Percentiles rank a stretch among this genome's conserved stretches.
Evolutionary conservation across 2,113 vertebrate genomes (phyloP).

Genomic region (Thermophis baileyi): DNA sequence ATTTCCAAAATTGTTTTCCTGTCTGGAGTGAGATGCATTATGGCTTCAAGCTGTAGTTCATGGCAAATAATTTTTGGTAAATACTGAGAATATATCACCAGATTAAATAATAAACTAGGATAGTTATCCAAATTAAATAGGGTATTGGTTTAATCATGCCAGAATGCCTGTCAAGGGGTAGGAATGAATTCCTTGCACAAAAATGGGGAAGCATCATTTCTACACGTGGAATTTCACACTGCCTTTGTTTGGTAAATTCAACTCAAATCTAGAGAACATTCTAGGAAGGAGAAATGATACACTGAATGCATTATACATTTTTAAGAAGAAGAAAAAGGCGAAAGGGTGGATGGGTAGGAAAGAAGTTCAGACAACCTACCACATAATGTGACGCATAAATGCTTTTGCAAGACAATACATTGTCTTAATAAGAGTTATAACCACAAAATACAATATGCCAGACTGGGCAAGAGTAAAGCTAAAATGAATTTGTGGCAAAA

Average conservation of each 20-base stretch:
- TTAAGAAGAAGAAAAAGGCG: rapidly evolving
- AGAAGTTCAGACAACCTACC: not conserved
- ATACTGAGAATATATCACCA: not conserved
- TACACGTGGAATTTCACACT: not conserved
- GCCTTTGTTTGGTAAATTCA: not conserved
- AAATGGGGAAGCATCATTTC: not conserved
- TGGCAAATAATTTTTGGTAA: conserved; percentile 11
- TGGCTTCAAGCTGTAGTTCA: not conserved
- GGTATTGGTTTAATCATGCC: conserved; percentile 8
- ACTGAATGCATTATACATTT: not conserved
- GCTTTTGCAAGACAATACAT: not conserved
- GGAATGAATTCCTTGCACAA: conserved; percentile 1
- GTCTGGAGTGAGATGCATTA: not conserved
- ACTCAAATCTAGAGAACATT: not conserved
- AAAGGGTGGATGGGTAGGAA: rapidly evolving
- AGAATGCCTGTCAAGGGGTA: not conserved
- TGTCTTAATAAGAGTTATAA: not conserved
- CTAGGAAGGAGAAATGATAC: not conserved
- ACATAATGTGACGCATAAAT: not conserved
- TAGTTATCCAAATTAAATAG: not conserved
- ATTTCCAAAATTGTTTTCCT: not conserved
- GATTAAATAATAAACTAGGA: conserved; percentile 20
- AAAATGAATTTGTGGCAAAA: not conserved
- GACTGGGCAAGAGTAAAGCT: not conserved
- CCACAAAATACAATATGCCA: not conserved